Evolutionary conservation across 1,140 invertebrate genomes (phyloP), one percentile per base, ranked within the genome.

Genomic region (Drosophila ambigua): DNA sequence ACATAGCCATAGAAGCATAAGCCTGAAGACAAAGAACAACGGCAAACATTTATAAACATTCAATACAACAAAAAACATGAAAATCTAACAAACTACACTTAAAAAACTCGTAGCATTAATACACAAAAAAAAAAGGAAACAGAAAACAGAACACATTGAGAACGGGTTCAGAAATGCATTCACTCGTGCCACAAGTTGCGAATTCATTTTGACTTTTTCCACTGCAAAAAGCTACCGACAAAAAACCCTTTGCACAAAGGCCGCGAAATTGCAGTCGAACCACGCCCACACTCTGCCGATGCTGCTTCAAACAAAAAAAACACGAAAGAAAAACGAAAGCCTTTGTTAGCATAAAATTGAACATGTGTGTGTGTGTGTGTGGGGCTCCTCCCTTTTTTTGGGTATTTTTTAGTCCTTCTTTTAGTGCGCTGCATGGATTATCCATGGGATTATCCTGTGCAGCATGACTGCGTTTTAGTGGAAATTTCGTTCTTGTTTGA

Each of bases 401-500:
- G 31, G 28, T 31, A 48, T 63, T 64, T 60, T 35, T 66, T 39
- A 13, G 35, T 16, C 43, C 54, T 52, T 61, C 55, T 28, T 57
- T 61, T 43, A 13, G 35, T 58, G 48, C 20, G 28, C 39, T 15
- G 41, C 28, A 44, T 46, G 72, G 66, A 83, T 83, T 88, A 88
- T 87, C 79, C 79, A 26, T 58, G 48, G 82, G 83, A 88, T 87
- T 88, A 87, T 83, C 57, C 83, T 79, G 71, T 66, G 79, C 83
- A 79, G 79, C 83, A 67, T 88, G 79, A 79, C 63, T 87, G 83
- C 76, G 51, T 83, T 87, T 87, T 88, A 79, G 83, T 83, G 83
- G 72, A 72, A 88, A 55, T 69, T 81, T 74, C 81, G 73, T 83
- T 16, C 35, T 31, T 51, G 66, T 28, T 48, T 35, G 8, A 71